Base-by-base conservation (phyloP, 1,140 invertebrate genomes). In the Ceratina australensis region DNA sequence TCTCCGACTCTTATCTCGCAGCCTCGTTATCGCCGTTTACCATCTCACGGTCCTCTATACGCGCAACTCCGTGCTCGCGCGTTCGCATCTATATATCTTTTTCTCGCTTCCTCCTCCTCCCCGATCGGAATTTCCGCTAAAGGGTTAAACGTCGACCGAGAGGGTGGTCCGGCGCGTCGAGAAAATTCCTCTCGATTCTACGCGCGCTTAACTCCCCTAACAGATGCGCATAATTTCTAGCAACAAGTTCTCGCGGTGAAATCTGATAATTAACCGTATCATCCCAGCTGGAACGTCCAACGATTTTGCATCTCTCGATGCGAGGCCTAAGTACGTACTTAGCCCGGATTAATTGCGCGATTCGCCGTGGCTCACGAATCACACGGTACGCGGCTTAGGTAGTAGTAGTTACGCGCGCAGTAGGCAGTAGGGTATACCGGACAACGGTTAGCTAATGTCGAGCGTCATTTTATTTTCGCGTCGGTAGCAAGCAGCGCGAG, bases 391-490 rank as follows among this genome's bases (percentile, higher is more conserved):
- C n/a, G 15, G 47, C 15, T 7, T 49, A 49, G 13, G 16, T 15
- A 5, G n/a, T n/a, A 10, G 52, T n/a, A 54, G 15, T 54, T 54
- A 16, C 3, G 16, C 2, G 52, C 52, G 52, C 52, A 54, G n/a
- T 54, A 18, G 16, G 50, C 50, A 18, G 50, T 2, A 3, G 12
- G 50, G 50, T 15, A 5, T 54, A 73, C 68, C 57, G 42, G 42
- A 54, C 42, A 60, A 64, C 56, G 63, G 56, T 71, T n/a, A 68
- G 65, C 26, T 67, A 71, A 80, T 82, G 82, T 72, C 81, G 59
- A 72, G 79, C n/a, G 77, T 86, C 79, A 86, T 89, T 88, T 90
- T 88, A 88, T 86, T 88, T 89, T 89, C 77, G 76, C 85, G 33
- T 72, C 28, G 49, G 72, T 28, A 72, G 79, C 71, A 66, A 86